Evolutionary conservation across 2,888 invertebrate genomes (phyloP).

Genomic region (Periphyllus acericola): DNA sequence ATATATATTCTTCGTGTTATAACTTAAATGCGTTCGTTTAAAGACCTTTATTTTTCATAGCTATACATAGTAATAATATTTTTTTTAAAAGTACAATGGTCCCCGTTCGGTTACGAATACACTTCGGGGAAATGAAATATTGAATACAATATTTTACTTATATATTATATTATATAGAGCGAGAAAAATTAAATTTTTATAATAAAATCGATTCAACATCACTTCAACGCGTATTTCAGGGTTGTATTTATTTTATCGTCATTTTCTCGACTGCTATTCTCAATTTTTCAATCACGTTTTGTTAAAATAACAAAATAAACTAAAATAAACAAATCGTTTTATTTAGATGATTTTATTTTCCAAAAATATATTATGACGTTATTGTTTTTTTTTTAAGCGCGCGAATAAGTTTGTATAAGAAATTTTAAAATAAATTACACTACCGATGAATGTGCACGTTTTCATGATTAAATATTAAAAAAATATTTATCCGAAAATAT

Average conservation of each 20-base stretch:
- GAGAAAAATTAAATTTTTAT: not conserved
- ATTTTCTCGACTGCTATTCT: not conserved
- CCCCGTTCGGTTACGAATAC: not conserved
- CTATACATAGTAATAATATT: not conserved
- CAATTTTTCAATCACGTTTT: not conserved
- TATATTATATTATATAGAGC: not conserved
- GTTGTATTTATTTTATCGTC: not conserved
- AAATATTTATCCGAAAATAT: not conserved
- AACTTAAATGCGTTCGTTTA: slow-evolving; percentile 12
- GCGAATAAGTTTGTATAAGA: not conserved
- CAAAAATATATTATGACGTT: not conserved
- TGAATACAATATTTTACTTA: not conserved
- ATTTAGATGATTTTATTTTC: not conserved
- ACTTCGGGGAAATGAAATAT: not conserved
- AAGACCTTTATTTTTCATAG: slow-evolving; percentile 6
- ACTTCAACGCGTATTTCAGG: not conserved
- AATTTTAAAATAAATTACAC: not conserved
- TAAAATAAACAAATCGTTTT: not conserved
- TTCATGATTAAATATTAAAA: not conserved
- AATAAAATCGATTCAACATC: not conserved
- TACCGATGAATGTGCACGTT: not conserved
- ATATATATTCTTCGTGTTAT: not conserved
- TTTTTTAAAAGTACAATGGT: slow-evolving; percentile 19
- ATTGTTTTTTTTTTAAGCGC: not conserved
- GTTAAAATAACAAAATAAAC: not conserved